Percentiles rank a stretch among this genome's conserved stretches.
These are phyloP conservation scores for Rhynchophorus ferrugineus DNA, from an alignment of 1,140 invertebrate species.

Conservation along the genomic window DNA sequence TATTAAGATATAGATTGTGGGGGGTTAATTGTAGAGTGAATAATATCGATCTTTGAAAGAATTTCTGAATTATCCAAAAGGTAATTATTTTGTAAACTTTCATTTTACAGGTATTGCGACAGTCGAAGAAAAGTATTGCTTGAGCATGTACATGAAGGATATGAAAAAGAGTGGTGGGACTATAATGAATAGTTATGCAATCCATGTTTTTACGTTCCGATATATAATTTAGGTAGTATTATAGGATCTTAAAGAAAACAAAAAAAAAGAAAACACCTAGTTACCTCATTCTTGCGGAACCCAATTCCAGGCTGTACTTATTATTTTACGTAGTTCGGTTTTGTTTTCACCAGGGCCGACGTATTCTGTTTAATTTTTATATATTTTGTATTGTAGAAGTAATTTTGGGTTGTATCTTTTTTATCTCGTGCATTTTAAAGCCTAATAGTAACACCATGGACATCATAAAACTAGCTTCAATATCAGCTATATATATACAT, in stretches of 20 bases:
- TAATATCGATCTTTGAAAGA: too few species aligned
- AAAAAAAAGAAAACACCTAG: slow-evolving; percentile 29
- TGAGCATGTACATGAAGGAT: slow-evolving; percentile 96
- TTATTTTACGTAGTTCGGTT: neutral
- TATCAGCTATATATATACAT: too few species aligned
- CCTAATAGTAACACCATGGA: too few species aligned
- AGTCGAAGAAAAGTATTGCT: slow-evolving; percentile 87
- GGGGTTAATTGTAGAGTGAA: too few species aligned
- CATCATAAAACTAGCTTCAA: too few species aligned
- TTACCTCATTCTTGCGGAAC: slow-evolving; percentile 21
- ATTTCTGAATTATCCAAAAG: too few species aligned
- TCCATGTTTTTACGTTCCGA: slow-evolving; percentile 17
- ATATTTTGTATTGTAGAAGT: too few species aligned
- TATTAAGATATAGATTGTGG: too few species aligned
- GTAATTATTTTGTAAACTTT: neutral
- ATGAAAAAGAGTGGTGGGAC: slow-evolving; percentile 98
- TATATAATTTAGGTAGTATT: slow-evolving; percentile 25
- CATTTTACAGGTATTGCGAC: slow-evolving; percentile 83
- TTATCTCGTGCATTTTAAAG: too few species aligned
- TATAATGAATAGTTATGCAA: slow-evolving; percentile 69
- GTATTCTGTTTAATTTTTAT: too few species aligned
- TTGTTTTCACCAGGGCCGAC: neutral
- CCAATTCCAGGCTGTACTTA: neutral
- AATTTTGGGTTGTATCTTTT: too few species aligned
- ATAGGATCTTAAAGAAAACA: slow-evolving; percentile 22